Conservation (phyloP, 2,797 vertebrate species). For the Neoniphon sammara region DNA sequence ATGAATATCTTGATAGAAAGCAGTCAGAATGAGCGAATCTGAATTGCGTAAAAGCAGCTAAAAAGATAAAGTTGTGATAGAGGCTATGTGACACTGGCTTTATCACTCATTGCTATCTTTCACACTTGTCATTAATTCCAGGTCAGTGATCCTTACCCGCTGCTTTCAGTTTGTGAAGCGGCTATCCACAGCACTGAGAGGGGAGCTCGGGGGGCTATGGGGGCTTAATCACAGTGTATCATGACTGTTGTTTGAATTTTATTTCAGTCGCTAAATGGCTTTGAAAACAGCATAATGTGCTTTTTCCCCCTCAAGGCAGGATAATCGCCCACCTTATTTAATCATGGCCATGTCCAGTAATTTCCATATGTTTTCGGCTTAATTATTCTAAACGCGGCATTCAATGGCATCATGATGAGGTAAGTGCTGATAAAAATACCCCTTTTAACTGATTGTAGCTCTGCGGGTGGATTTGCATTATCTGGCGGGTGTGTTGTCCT, state of each 20-base stretch:
- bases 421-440: constrained; percentile 80
- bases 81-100: constrained; percentile 73
- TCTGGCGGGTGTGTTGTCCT: constrained; percentile 78
- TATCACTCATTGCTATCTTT: constrained; percentile 76
- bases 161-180: constrained; percentile 57
- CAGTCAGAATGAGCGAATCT: constrained; percentile 57
- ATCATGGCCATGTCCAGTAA: constrained; percentile 82
- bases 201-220: constrained; percentile 48
- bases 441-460: constrained; percentile 80
- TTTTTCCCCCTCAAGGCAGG: constrained; percentile 80
- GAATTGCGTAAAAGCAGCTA: constrained; percentile 57
- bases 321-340: constrained; percentile 84
- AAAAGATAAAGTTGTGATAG: constrained; percentile 72
- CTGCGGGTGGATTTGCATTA: constrained; percentile 79
- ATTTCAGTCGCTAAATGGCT: constrained; percentile 80
- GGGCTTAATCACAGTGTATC: constrained; percentile 83
- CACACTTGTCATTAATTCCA: constrained; percentile 79
- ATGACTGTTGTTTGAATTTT: constrained; percentile 81
- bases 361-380: constrained; percentile 83
- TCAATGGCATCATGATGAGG: constrained; percentile 74
- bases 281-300: constrained; percentile 82
- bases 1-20: constrained; percentile 48
- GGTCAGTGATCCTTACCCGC: constrained; percentile 77
- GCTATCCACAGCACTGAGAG: constrained; percentile 60
- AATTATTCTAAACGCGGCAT: constrained; percentile 78